Evolutionary conservation across 2,113 vertebrate species (phyloP).

Genomic region (Oxygymnocypris stewartii): DNA sequence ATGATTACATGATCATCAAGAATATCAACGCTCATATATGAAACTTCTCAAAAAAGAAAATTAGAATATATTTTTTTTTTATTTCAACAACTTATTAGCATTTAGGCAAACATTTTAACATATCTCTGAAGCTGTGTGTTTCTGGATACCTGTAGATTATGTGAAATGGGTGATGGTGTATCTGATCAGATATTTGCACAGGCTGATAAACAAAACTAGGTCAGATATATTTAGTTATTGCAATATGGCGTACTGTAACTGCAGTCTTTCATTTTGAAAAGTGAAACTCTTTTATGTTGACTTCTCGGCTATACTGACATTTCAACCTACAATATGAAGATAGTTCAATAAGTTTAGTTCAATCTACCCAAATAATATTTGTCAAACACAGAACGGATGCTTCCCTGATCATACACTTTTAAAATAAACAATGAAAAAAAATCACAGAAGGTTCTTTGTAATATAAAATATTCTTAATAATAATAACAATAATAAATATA

Average conservation of each 20-base stretch:
- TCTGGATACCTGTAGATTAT: background rate
- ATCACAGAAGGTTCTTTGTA: background rate
- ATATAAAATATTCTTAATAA: no score
- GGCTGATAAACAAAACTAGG: constrained; percentile 11
- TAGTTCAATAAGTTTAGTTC: background rate
- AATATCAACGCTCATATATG: background rate
- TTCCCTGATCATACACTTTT: background rate
- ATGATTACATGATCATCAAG: background rate
- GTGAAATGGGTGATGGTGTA: background rate
- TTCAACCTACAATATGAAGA: background rate
- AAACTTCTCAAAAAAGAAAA: background rate
- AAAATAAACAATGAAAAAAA: background rate
- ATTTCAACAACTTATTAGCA: background rate
- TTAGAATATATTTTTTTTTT: no score
- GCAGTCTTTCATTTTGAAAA: background rate
- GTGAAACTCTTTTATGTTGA: background rate
- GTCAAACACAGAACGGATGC: background rate
- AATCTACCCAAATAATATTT: background rate
- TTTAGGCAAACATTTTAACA: background rate
- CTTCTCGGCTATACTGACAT: background rate
- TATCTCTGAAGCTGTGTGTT: background rate
- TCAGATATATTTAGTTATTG: constrained; percentile 1
- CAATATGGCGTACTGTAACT: background rate
- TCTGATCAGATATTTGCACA: background rate
- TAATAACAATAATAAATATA: no score